A percentile compares a stretch with the other conserved stretches of the same genome.
Evolutionary conservation across 2,888 invertebrate genomes (phyloP).

Genomic region (Rhingia rostrata): DNA sequence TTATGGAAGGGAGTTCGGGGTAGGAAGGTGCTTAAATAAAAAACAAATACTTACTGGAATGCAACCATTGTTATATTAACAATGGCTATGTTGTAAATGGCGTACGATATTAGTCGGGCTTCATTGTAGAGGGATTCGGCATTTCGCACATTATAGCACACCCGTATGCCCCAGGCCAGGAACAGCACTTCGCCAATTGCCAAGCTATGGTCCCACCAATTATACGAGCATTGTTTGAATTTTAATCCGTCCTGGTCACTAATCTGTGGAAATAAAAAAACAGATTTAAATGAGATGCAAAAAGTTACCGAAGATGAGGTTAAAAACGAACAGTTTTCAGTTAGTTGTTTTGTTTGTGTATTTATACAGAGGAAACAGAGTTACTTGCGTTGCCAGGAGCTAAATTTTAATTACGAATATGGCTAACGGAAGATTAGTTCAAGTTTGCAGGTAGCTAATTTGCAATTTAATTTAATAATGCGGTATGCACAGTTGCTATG

Average conservation of each 20-base stretch:
- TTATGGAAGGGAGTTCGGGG: not conserved
- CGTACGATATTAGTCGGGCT: conserved; percentile 95
- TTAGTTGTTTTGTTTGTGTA: conserved; percentile 3
- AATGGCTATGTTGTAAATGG: conserved; percentile 96
- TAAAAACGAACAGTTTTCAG: conserved; percentile 10
- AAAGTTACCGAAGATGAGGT: conserved; percentile 2
- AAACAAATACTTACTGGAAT: conserved; percentile 90
- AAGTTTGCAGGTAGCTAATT: no score
- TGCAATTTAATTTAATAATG: no score
- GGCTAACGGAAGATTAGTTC: no score
- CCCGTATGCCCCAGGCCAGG: conserved; percentile 92
- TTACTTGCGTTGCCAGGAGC: no score
- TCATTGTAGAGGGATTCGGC: conserved; percentile 97
- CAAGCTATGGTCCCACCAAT: conserved; percentile 97
- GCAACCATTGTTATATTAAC: conserved; percentile 96
- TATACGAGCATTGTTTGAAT: conserved; percentile 94
- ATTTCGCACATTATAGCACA: conserved; percentile 93
- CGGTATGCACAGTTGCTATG: no score
- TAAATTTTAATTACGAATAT: no score
- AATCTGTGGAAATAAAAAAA: conserved; percentile 83
- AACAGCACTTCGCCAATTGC: conserved; percentile 92
- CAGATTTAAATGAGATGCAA: conserved; percentile 28
- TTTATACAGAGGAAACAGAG: not conserved
- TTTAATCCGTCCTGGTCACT: conserved; percentile 89
- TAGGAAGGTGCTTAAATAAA: not conserved